phyloP scores from a whole-genome alignment of 1,140 invertebrate species.

The Phocides pigmalion region DNA sequence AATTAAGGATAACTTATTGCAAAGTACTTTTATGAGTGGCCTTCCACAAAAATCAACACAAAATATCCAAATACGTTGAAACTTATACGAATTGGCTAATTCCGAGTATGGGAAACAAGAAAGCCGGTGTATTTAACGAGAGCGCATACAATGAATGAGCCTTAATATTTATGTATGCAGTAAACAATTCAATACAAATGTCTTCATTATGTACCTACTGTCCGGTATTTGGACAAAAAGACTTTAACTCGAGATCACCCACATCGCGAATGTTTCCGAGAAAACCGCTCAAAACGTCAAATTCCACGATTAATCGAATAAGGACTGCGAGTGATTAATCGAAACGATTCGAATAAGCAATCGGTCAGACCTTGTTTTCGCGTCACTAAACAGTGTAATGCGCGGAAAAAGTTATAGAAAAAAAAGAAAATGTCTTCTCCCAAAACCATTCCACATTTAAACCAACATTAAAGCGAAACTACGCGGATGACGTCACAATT shows the following conservation, averaged over 20 bases:
- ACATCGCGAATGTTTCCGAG: conserved; percentile 68
- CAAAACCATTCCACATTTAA: conserved; percentile 25
- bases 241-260: conserved; percentile 56
- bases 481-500: conserved; percentile 7
- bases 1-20: conserved; percentile 15
- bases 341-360: conserved; percentile 58
- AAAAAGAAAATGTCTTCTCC: conserved; percentile 21
- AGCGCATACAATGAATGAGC: conserved; percentile 42
- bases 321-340: conserved; percentile 61
- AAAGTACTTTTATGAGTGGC: conserved; percentile 11
- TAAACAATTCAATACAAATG: conserved; percentile 64
- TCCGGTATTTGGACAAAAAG: conserved; percentile 54
- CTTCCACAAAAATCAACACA: conserved; percentile 13
- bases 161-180: conserved; percentile 51
- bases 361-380: conserved; percentile 54
- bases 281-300: conserved; percentile 71
- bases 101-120: conserved; percentile 24
- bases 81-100: conserved; percentile 30
- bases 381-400: conserved; percentile 48
- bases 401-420: conserved; percentile 24
- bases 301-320: conserved; percentile 69
- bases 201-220: conserved; percentile 65
- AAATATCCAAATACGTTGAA: conserved; percentile 27
- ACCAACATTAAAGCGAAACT: conserved; percentile 13
- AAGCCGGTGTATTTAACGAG: conserved; percentile 41